Conservation (phyloP, 2,888 invertebrate species). For the Micropterix aruncella region DNA sequence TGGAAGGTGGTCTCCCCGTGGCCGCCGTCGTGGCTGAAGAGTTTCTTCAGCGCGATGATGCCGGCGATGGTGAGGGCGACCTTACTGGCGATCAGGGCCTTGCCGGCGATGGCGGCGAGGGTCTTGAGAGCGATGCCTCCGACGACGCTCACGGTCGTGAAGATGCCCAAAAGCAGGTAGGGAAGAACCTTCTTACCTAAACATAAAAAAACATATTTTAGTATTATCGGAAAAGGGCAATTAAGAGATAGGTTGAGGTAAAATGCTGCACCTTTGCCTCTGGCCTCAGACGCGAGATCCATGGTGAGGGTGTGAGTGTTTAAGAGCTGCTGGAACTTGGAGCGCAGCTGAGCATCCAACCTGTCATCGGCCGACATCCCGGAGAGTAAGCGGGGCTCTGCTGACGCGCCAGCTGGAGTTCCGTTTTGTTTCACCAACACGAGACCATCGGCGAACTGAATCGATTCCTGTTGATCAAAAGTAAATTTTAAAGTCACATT, state of each 20-base stretch:
- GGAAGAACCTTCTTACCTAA: slow-evolving; percentile 40
- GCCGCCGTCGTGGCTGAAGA: slow-evolving; percentile 50
- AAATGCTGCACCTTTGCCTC: slow-evolving; percentile 28
- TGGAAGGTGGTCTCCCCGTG: slow-evolving; percentile 51
- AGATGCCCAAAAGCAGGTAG: slow-evolving; percentile 44
- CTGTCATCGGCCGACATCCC: slow-evolving; percentile 41
- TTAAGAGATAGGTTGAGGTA: neutral
- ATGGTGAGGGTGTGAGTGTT: slow-evolving; percentile 49
- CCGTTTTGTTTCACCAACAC: slow-evolving; percentile 43
- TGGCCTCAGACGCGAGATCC: slow-evolving; percentile 40
- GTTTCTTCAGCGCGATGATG: slow-evolving; percentile 56
- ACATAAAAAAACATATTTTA: neutral
- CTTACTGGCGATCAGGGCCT: slow-evolving; percentile 59
- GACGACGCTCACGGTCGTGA: slow-evolving; percentile 51
- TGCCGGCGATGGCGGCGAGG: slow-evolving; percentile 53
- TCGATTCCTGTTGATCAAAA: slow-evolving; percentile 35
- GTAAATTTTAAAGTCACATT: slow-evolving; percentile 19
- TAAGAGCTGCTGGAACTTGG: slow-evolving; percentile 43
- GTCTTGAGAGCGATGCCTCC: slow-evolving; percentile 57
- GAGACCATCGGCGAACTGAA: slow-evolving; percentile 45
- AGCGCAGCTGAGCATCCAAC: slow-evolving; percentile 33
- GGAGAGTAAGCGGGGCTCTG: slow-evolving; percentile 42
- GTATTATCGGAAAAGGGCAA: neutral
- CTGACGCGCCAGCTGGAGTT: slow-evolving; percentile 30
- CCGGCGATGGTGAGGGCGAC: slow-evolving; percentile 59